A percentile compares a stretch with the other conserved stretches of the same genome.
phyloP scores from a whole-genome alignment of 2,797 vertebrate species.

The Melanotaenia nigrans region DNA sequence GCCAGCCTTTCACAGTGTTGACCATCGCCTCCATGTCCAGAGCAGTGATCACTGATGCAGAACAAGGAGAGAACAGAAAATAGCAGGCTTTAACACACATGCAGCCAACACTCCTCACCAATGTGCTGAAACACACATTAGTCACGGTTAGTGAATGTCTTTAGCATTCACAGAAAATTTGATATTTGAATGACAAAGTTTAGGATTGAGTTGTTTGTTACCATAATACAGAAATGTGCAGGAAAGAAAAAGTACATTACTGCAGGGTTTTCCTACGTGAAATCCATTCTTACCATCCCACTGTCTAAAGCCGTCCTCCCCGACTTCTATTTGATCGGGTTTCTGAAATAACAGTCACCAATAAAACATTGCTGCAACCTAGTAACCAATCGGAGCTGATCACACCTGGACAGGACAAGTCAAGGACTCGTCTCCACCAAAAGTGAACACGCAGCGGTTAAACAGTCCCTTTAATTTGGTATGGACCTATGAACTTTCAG shows the following conservation, averaged over 20 bases:
- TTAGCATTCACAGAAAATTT: conserved; percentile 66
- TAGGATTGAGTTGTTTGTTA: conserved; percentile 63
- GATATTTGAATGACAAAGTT: conserved; percentile 47
- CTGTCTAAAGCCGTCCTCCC: conserved; percentile 98
- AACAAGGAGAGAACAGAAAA: conserved; percentile 54
- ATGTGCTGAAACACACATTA: conserved; percentile 63
- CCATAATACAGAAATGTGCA: conserved; percentile 77
- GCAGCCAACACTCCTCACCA: conserved; percentile 17
- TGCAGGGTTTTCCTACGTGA: conserved; percentile 87
- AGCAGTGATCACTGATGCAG: conserved; percentile 85
- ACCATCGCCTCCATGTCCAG: conserved; percentile 97
- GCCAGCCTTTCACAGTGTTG: conserved; percentile 91
- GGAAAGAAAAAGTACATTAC: conserved; percentile 84
- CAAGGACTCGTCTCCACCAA: conserved; percentile 80
- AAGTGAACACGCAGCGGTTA: conserved; percentile 54
- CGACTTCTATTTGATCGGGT: conserved; percentile 98
- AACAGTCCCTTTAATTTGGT: background rate
- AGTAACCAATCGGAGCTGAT: conserved; percentile 83
- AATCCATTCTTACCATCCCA: conserved; percentile 97
- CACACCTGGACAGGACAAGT: conserved; percentile 86
- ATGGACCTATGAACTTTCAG: background rate
- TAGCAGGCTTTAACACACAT: conserved; percentile 57
- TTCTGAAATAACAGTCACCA: conserved; percentile 98
- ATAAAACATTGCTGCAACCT: conserved; percentile 91
- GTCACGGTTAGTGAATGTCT: conserved; percentile 65